Percentiles rank a stretch among this genome's conserved stretches.
These are phyloP conservation scores for Oxyura jamaicensis DNA, from an alignment of 2,113 vertebrate species.

Conservation along the genomic window DNA sequence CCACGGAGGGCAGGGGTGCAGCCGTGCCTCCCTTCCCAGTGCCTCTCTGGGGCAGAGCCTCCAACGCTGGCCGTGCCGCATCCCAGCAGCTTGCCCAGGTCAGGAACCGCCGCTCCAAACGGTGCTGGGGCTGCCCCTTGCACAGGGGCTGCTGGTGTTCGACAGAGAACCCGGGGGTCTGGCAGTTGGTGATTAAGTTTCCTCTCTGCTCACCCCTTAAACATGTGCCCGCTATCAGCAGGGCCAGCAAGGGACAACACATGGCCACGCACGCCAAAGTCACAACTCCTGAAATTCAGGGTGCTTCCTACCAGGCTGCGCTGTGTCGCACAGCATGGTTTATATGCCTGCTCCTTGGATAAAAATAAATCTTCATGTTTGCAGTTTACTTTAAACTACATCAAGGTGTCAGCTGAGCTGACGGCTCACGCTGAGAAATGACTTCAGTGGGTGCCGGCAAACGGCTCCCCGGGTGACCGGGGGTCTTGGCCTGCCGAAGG, in stretches of 20 bases:
- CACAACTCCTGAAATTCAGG: background rate
- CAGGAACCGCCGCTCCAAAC: background rate
- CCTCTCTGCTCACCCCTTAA: background rate
- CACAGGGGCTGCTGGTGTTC: background rate
- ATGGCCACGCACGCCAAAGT: accelerated
- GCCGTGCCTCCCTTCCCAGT: background rate
- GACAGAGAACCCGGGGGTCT: background rate
- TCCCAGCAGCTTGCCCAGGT: accelerated
- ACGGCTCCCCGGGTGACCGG: background rate
- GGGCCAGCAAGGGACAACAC: background rate
- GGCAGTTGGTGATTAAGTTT: background rate
- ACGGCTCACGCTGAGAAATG: conserved; percentile 38
- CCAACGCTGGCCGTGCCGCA: accelerated
- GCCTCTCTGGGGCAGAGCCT: background rate
- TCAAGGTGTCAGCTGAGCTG: conserved; percentile 55
- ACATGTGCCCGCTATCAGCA: background rate
- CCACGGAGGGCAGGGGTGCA: accelerated
- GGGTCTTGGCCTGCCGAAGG: accelerated
- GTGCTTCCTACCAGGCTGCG: background rate
- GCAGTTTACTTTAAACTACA: conserved; percentile 55
- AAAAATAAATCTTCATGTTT: conserved; percentile 54
- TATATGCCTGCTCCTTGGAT: background rate
- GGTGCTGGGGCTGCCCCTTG: accelerated
- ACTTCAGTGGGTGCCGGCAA: background rate
- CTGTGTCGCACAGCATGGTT: background rate